A percentile compares a stretch with the other conserved stretches of the same genome.
Conservation (phyloP, 2,797 vertebrate species). For the Aphelocoma californica region DNA sequence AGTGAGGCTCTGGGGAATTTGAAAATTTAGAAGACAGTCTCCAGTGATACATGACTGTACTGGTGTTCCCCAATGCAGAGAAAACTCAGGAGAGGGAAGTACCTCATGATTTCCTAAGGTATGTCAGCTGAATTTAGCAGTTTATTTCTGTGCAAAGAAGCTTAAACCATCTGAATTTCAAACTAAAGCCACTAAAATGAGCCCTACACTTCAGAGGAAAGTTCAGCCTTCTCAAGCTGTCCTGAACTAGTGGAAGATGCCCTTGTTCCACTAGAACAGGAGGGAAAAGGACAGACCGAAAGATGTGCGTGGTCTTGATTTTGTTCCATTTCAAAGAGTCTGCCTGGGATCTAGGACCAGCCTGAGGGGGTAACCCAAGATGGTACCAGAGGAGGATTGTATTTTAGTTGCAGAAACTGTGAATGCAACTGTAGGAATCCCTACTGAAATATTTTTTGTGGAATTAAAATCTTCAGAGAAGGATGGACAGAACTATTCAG, state of each 20-base stretch:
- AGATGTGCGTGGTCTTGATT: neutral
- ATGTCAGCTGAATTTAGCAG: neutral
- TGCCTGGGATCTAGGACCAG: neutral
- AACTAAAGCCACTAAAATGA: neutral
- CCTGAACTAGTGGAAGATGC: neutral
- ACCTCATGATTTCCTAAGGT: neutral
- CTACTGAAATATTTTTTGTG: neutral
- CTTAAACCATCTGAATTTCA: neutral
- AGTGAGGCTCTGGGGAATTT: fast-evolving
- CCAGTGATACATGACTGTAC: neutral
- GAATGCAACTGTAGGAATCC: neutral
- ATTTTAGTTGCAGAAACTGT: neutral
- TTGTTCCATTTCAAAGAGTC: neutral
- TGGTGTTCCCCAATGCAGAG: neutral
- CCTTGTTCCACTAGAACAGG: neutral
- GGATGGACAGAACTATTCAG: neutral
- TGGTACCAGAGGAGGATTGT: neutral
- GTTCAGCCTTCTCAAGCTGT: neutral
- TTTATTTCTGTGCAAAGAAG: neutral
- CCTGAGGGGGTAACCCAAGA: neutral
- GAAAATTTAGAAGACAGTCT: neutral
- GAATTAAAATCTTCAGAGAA: conserved; percentile 23
- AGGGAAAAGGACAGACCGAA: neutral
- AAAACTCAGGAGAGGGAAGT: neutral
- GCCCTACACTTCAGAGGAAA: neutral